A percentile compares a stretch with the other conserved stretches of the same genome.
phyloP scores from a whole-genome alignment of 1,140 invertebrate genomes.

The Nilaparvata lugens region DNA sequence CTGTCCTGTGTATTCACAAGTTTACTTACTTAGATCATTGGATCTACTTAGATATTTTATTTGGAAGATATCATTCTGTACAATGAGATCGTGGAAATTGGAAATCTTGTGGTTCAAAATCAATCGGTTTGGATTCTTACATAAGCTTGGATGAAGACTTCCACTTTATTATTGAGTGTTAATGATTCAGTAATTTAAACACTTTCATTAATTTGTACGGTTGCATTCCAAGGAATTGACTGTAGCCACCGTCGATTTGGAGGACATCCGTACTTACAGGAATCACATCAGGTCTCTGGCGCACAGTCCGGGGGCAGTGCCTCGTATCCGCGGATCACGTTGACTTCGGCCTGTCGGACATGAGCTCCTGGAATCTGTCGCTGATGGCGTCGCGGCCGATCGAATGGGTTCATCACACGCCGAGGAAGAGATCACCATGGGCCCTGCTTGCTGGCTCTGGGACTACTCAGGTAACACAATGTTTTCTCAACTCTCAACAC shows the following conservation, averaged over 20 bases:
- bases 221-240: slow-evolving; percentile 69
- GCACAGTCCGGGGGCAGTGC: slow-evolving; percentile 48
- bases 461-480: slow-evolving; percentile 83
- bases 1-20: too few species aligned
- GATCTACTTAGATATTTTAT: too few species aligned
- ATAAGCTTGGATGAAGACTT: too few species aligned
- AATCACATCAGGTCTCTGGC: slow-evolving; percentile 63
- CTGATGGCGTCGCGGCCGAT: slow-evolving; percentile 48
- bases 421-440: slow-evolving; percentile 85
- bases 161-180: too few species aligned
- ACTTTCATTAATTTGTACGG: too few species aligned
- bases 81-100: too few species aligned
- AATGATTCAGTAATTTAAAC: too few species aligned
- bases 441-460: slow-evolving; percentile 97
- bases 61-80: too few species aligned
- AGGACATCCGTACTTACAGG: slow-evolving; percentile 80
- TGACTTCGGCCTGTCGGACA: slow-evolving; percentile 43
- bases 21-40: too few species aligned
- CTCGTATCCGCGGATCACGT: slow-evolving; percentile 71
- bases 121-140: too few species aligned
- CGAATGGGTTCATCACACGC: slow-evolving; percentile 57
- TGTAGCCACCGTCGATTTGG: slow-evolving; percentile 80
- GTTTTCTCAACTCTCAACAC: too few species aligned
- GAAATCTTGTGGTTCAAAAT: too few species aligned
- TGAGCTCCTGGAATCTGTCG: slow-evolving; percentile 34